A percentile compares a stretch with the other conserved stretches of the same genome.
Conservation (phyloP, 2,888 invertebrate species). For the Mycalesis mineus region DNA sequence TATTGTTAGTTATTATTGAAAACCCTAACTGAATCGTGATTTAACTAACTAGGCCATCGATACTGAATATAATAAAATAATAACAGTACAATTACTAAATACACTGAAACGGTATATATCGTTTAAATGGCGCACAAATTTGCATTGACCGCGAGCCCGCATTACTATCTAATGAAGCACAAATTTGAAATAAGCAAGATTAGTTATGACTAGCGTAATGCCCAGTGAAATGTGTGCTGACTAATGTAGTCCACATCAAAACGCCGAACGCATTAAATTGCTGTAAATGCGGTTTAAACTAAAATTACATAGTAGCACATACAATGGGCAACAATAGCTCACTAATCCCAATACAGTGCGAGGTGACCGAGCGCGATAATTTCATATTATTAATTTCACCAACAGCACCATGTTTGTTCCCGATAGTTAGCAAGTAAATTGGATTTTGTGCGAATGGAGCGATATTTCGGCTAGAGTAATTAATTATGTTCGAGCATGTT, state of each 20-base stretch:
- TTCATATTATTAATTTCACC: constrained; percentile 61
- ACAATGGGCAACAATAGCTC: constrained; percentile 35
- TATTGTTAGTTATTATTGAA: too few species aligned
- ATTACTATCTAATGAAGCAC: constrained; percentile 25
- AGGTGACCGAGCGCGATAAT: constrained; percentile 58
- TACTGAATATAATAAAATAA: background rate
- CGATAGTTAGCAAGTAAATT: constrained; percentile 60
- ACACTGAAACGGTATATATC: background rate
- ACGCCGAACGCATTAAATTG: constrained; percentile 25
- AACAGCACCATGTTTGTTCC: constrained; percentile 55
- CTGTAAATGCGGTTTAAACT: constrained; percentile 28
- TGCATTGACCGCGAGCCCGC: constrained; percentile 20
- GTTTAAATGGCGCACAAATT: constrained; percentile 17
- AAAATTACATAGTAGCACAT: constrained; percentile 30
- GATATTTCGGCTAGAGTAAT: constrained; percentile 58
- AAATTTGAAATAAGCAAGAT: constrained; percentile 28
- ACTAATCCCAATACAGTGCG: constrained; percentile 40
- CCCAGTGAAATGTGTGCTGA: constrained; percentile 24
- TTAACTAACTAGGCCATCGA: background rate
- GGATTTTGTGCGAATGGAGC: constrained; percentile 63
- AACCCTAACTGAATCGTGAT: background rate
- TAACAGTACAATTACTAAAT: background rate
- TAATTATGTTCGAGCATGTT: constrained; percentile 51
- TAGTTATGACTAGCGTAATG: constrained; percentile 21
- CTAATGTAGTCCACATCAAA: constrained; percentile 18